phyloP scores from a whole-genome alignment of 2,113 vertebrate species.

The Psittacula cyanocephala region DNA sequence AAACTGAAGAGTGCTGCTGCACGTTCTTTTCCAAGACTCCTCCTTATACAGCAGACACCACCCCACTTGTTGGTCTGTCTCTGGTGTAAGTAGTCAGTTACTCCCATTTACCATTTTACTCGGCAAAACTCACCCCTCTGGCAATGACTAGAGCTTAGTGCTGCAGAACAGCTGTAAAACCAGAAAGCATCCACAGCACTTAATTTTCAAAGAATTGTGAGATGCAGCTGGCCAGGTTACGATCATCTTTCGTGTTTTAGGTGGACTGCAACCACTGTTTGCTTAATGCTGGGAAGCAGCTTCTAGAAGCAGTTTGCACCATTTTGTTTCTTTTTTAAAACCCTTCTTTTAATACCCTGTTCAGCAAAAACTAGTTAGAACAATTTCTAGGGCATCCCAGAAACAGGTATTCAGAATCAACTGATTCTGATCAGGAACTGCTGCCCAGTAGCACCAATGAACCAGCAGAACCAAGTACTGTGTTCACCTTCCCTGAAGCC shows the following conservation, averaged over 20 bases:
- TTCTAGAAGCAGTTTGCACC: not conserved
- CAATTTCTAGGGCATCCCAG: not conserved
- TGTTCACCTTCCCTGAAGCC: not conserved
- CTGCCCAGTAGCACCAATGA: not conserved
- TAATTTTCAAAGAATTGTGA: not conserved
- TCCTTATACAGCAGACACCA: not conserved
- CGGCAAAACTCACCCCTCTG: not conserved
- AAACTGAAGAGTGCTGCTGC: not conserved
- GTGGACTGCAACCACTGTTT: not conserved
- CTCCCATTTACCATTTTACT: not conserved
- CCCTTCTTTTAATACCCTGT: not conserved
- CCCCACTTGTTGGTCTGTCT: not conserved
- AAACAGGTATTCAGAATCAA: not conserved
- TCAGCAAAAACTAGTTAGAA: not conserved
- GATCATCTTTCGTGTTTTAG: not conserved
- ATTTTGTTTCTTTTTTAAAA: not conserved
- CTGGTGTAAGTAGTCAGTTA: not conserved
- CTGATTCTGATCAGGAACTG: not conserved
- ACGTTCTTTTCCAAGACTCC: not conserved
- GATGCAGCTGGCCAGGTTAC: not conserved
- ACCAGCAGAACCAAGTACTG: not conserved
- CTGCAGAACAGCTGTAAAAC: not conserved
- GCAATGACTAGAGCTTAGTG: not conserved
- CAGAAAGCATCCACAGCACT: not conserved
- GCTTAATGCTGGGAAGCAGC: not conserved